Base-by-base conservation (phyloP, 2,888 invertebrate genomes). In the Osmoderma eremita region DNA sequence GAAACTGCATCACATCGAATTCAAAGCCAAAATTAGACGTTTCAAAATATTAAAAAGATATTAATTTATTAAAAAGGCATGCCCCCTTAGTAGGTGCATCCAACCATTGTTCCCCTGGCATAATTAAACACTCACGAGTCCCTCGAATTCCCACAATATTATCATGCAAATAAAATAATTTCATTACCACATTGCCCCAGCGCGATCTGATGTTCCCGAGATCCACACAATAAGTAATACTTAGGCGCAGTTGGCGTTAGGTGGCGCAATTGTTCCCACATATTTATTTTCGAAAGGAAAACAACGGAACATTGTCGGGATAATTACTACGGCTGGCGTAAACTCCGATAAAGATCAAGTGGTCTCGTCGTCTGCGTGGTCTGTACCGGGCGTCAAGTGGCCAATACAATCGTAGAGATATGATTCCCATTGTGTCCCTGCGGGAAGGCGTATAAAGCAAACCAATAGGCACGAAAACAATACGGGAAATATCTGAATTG, bases 111-210 rank as follows among this genome's bases (percentile, higher is more conserved):
- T 70, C 70, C 63, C 62, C 63, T 2, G 8, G 1, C 30, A 30
- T 30, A 30, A 30, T 30, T 62, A 69, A 70, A 66, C 30, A 30
- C 30, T 30, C 69, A 69, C n/a, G 69, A 69, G 69, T 4, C 48
- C 65, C 71, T 71, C 69, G 70, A 71, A 70, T 70, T 66, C 65
- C 65, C 68, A 48, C n/a, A 18, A 67, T 70, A 70, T 71, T 70
- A 63, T 70, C 67, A 71, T 71, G 71, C 71, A 71, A 71, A 71
- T 71, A 69, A 67, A 71, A 71, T 71, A 71, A 71, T 71, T 71
- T 70, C 67, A 71, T 70, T 69, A 70, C 54, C 70, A 67, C 30
- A n/a, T n/a, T n/a, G n/a, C 10, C 30, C 30, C 10, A 10, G 30
- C 30, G 30, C 30, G n/a, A n/a, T n/a, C n/a, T n/a, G n/a, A n/a